A percentile compares a stretch with the other conserved stretches of the same genome.
phyloP scores from a whole-genome alignment of 2,113 vertebrate genomes.

The Lophura nycthemera region DNA sequence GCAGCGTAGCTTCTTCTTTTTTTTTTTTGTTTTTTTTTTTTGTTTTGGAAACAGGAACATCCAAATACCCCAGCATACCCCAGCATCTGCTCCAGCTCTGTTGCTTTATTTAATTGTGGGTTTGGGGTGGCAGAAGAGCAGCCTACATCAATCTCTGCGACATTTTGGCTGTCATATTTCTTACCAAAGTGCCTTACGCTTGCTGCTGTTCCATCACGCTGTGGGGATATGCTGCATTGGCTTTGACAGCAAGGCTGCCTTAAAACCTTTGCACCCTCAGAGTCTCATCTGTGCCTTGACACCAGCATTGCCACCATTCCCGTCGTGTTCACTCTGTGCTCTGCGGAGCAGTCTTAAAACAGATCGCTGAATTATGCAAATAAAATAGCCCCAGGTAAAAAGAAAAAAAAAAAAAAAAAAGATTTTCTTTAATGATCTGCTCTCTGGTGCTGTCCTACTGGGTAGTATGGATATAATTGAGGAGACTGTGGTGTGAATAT shows the following conservation, averaged over 20 bases:
- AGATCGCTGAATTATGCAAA: slow-evolving; percentile 3
- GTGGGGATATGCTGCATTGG: not conserved
- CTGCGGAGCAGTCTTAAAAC: not conserved
- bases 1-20: not conserved
- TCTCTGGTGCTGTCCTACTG: not conserved
- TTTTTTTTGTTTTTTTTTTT: not conserved
- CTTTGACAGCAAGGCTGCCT: not conserved
- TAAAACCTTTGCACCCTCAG: not conserved
- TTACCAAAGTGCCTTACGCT: not conserved
- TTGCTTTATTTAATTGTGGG: not conserved
- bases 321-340: not conserved
- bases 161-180: not conserved
- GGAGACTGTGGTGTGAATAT: not conserved
- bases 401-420: not conserved
- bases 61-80: not conserved
- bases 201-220: not conserved
- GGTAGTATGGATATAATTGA: not conserved
- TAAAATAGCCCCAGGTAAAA: not conserved
- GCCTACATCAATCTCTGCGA: not conserved
- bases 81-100: not conserved
- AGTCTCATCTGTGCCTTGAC: not conserved
- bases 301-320: not conserved
- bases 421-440: not conserved
- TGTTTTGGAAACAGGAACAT: not conserved
- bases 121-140: not conserved